phyloP scores from a whole-genome alignment of 2,797 vertebrate species.

The Crenichthys baileyi region DNA sequence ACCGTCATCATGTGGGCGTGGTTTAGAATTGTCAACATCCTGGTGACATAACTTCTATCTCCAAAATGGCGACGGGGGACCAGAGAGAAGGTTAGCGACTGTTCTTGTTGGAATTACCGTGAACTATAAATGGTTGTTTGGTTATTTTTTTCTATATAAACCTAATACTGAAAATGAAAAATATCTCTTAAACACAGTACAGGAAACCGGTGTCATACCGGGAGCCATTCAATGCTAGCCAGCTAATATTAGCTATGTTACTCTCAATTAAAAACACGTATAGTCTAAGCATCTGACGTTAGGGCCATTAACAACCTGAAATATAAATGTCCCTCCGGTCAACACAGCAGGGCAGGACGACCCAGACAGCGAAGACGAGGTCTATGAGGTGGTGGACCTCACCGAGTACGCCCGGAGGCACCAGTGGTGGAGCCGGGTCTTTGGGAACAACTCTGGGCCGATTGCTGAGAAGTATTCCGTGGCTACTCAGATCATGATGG shows the following conservation, averaged over 20 bases:
- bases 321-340: not conserved
- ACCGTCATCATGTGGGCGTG: constrained; percentile 68
- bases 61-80: constrained; percentile 84
- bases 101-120: constrained; percentile 15
- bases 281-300: not conserved
- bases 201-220: not conserved
- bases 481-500: constrained; percentile 96
- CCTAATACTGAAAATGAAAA: not conserved
- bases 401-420: constrained; percentile 94
- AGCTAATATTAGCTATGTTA: constrained; percentile 3
- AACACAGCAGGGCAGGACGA: constrained; percentile 65
- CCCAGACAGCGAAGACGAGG: constrained; percentile 92
- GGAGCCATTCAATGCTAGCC: not conserved
- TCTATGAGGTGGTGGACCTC: constrained; percentile 95
- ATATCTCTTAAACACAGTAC: not conserved
- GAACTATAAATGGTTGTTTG: not conserved
- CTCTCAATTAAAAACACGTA: not conserved
- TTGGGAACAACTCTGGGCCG: constrained; percentile 93
- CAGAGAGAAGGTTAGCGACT: constrained; percentile 76
- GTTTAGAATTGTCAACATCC: constrained; percentile 76
- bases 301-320: not conserved
- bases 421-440: constrained; percentile 96
- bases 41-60: constrained; percentile 66
- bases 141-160: not conserved
- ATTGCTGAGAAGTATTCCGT: constrained; percentile 98